phyloP scores from a whole-genome alignment of 35 echinoderm and acorn worm genomes.

The Ptychodera flava region DNA sequence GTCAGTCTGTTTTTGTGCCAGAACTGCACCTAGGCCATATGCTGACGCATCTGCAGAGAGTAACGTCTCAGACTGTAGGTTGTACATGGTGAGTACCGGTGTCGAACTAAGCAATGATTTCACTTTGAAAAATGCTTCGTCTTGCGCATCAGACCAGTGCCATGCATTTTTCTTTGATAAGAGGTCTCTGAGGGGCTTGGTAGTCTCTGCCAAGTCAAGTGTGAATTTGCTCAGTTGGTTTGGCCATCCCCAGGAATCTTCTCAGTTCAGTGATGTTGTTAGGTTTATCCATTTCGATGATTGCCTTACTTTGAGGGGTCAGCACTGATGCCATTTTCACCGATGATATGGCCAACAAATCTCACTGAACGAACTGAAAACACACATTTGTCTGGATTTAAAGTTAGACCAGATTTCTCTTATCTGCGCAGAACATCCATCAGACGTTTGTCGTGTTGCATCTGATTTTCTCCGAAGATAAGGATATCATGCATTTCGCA shows the following conservation, averaged over 20 bases:
- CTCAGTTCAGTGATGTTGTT: too few relatives aligned
- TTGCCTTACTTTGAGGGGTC: too few relatives aligned
- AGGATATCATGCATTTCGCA: constrained; percentile 3
- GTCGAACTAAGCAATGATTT: not conserved
- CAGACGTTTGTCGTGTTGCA: too few relatives aligned
- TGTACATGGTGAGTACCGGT: not conserved
- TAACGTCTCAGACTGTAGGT: constrained; percentile 3
- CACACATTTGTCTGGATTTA: too few relatives aligned
- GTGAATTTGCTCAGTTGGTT: constrained; percentile 44
- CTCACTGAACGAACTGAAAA: too few relatives aligned
- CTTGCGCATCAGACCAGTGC: not conserved
- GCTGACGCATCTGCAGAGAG: constrained; percentile 43
- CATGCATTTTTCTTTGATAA: constrained; percentile 4
- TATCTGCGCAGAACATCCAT: too few relatives aligned
- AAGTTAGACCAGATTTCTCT: too few relatives aligned
- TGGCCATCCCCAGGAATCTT: constrained; percentile 29
- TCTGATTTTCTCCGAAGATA: too few relatives aligned
- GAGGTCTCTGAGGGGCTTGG: constrained; percentile 20
- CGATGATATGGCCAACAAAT: too few relatives aligned
- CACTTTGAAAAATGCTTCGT: not conserved
- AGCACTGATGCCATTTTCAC: too few relatives aligned
- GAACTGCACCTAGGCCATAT: constrained; percentile 38
- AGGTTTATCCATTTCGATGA: too few relatives aligned
- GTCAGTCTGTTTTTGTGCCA: constrained; percentile 12
- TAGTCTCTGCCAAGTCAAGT: constrained; percentile 24